Conservation (phyloP, 2,797 vertebrate species). For the Sebastes itinus region DNA sequence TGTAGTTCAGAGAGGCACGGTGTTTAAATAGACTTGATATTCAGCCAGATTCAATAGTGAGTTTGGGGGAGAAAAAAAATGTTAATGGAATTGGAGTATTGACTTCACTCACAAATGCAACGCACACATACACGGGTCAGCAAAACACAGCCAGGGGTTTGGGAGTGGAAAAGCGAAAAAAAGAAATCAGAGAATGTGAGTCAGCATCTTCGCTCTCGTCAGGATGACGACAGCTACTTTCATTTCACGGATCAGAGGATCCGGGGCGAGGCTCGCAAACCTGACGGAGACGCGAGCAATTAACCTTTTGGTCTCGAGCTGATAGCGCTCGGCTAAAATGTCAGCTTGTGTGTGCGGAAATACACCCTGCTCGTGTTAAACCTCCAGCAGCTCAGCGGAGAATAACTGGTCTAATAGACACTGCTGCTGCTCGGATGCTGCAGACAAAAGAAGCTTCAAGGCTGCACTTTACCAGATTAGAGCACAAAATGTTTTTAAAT, state of each 20-base stretch:
- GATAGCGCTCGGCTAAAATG: constrained; percentile 48
- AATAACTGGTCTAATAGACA: not conserved
- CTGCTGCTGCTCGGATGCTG: not conserved
- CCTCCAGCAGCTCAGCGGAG: not conserved
- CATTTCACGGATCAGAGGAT: constrained; percentile 66
- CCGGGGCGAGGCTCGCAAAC: constrained; percentile 7
- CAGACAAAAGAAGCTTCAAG: constrained; percentile 15
- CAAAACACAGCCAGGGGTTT: not conserved
- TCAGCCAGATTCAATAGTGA: not conserved
- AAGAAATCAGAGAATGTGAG: constrained; percentile 18
- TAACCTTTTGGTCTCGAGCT: constrained; percentile 67
- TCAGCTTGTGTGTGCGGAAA: constrained; percentile 38
- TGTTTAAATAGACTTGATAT: not conserved
- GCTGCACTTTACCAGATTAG: constrained; percentile 12
- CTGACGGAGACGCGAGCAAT: constrained; percentile 63
- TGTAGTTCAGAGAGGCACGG: not conserved
- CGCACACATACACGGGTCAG: constrained; percentile 7
- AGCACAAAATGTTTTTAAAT: not conserved
- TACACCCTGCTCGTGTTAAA: not conserved
- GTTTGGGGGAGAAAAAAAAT: not conserved
- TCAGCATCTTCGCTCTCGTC: constrained; percentile 39
- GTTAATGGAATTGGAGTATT: not conserved
- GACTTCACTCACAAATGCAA: not conserved
- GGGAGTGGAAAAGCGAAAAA: not conserved
- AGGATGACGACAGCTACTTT: constrained; percentile 48